Percentiles rank a stretch among this genome's conserved stretches.
Evolutionary conservation across 2,888 invertebrate genomes (phyloP).

Genomic region (Hemicrepidius hirtus): DNA sequence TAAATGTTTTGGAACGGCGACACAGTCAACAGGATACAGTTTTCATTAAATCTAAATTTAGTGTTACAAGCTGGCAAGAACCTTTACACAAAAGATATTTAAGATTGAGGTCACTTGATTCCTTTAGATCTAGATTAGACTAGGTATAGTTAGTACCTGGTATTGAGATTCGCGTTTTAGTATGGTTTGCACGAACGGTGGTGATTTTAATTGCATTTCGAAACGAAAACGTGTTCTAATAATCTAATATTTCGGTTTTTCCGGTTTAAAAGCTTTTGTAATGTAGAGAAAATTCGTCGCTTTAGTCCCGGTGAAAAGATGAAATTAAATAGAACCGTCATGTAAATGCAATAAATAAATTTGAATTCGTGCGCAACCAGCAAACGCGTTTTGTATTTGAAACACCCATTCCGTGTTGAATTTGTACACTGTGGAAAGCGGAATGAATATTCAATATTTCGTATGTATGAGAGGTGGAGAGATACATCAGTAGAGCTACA

Average conservation of each 20-base stretch:
- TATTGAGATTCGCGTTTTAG: too few relatives aligned
- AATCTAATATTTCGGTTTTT: too few relatives aligned
- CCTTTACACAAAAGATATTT: slow-evolving; percentile 6
- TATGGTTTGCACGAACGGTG: background rate
- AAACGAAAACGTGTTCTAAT: background rate
- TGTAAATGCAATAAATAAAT: slow-evolving; percentile 43
- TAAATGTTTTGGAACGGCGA: slow-evolving; percentile 1
- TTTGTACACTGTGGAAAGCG: slow-evolving; percentile 49
- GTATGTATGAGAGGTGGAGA: slow-evolving; percentile 50
- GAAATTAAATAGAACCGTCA: slow-evolving; percentile 20
- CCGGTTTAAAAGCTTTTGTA: background rate
- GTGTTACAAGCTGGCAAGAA: slow-evolving; percentile 3
- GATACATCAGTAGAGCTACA: slow-evolving; percentile 50
- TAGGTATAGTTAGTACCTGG: too few relatives aligned
- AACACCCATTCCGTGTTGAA: slow-evolving; percentile 48
- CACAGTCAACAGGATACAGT: slow-evolving; percentile 13
- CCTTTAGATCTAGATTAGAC: too few relatives aligned
- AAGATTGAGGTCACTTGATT: background rate
- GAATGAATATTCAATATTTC: slow-evolving; percentile 54
- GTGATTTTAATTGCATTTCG: background rate
- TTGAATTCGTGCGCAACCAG: slow-evolving; percentile 32
- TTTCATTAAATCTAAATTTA: slow-evolving; percentile 18
- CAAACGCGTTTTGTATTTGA: slow-evolving; percentile 41
- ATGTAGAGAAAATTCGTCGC: background rate
- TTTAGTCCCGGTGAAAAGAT: background rate